phyloP scores from a whole-genome alignment of 1,140 invertebrate species.

The Mya arenaria region DNA sequence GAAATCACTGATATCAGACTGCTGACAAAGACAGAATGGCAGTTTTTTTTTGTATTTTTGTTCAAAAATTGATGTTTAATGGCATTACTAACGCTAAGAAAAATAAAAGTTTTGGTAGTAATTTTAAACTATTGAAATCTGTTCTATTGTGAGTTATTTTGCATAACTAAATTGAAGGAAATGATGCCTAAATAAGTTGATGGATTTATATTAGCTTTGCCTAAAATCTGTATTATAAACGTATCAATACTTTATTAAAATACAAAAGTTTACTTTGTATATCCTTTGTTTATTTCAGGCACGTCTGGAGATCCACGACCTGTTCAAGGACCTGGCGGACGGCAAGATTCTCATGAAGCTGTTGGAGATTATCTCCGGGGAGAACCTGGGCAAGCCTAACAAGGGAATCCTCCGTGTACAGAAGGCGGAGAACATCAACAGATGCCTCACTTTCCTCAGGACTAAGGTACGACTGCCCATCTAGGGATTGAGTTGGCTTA shows the following conservation, averaged over 20 bases:
- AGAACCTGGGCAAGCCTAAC: conserved; percentile 98
- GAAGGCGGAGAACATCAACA: conserved; percentile 99
- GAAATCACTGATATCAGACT: too few species aligned
- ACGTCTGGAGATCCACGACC: conserved; percentile 90
- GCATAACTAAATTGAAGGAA: not conserved
- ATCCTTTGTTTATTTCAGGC: conserved; percentile 69
- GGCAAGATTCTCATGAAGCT: conserved; percentile 97
- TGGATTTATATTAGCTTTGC: not conserved
- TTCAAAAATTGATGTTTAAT: too few species aligned
- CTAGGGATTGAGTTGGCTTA: too few species aligned
- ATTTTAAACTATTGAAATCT: too few species aligned
- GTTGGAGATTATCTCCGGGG: conserved; percentile 99
- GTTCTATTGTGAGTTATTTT: too few species aligned
- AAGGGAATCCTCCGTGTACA: conserved; percentile 98
- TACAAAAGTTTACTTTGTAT: too few species aligned
- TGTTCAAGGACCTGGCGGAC: conserved; percentile 97
- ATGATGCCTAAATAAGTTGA: not conserved
- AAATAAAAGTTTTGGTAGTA: too few species aligned
- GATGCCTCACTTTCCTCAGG: conserved; percentile 97
- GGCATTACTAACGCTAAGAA: too few species aligned
- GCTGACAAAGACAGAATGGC: too few species aligned
- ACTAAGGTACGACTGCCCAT: conserved; percentile 93
- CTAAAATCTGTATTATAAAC: too few species aligned
- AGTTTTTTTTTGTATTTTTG: too few species aligned
- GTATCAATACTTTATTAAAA: too few species aligned